Conservation (phyloP, 2,113 vertebrate species). For the Prochilodus magdalenae region DNA sequence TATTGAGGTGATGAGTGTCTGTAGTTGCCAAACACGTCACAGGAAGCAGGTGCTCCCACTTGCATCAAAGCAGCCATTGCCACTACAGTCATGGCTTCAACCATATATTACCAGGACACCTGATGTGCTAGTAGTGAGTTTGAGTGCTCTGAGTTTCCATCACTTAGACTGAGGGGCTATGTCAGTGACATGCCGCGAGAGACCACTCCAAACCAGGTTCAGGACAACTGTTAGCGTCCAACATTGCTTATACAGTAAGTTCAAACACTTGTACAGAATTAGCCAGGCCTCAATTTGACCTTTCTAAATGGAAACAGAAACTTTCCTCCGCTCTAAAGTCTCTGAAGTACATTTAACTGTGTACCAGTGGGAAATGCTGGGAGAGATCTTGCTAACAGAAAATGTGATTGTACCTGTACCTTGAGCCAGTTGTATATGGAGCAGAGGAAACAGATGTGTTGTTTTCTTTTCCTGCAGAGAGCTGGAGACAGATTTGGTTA, state of each 20-base stretch:
- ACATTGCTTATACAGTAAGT: not conserved
- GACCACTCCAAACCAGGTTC: not conserved
- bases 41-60: not conserved
- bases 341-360: slow-evolving; percentile 35
- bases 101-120: not conserved
- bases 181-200: not conserved
- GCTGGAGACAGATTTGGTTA: slow-evolving; percentile 49
- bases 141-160: not conserved
- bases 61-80: not conserved
- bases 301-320: slow-evolving; percentile 29
- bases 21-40: not conserved
- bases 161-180: not conserved
- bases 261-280: slow-evolving; percentile 2
- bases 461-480: slow-evolving; percentile 38
- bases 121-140: slow-evolving; percentile 20
- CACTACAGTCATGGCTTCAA: not conserved
- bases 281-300: slow-evolving; percentile 22
- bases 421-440: slow-evolving; percentile 4
- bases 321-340: not conserved
- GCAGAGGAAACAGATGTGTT: slow-evolving; percentile 51
- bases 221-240: not conserved
- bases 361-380: not conserved
- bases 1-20: not conserved
- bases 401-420: slow-evolving; percentile 19
- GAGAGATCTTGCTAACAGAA: slow-evolving; percentile 28